phyloP scores from a whole-genome alignment of 2,797 vertebrate species.

The Todus mexicanus region DNA sequence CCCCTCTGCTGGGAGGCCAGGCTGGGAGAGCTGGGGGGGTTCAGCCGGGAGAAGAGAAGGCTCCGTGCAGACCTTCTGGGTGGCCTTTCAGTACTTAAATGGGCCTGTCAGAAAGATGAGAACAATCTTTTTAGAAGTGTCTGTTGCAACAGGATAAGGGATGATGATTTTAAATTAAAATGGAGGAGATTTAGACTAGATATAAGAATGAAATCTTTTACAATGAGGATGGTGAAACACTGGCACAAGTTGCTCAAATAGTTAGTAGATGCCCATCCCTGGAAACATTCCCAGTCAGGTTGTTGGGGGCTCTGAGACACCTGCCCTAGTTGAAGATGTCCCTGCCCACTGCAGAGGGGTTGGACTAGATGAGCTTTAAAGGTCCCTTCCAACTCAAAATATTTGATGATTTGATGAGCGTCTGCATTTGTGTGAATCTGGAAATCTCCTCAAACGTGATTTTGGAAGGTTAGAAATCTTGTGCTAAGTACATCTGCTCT shows the following conservation, averaged over 20 bases:
- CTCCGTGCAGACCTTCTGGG: no score
- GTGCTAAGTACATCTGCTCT: neutral
- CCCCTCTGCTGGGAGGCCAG: no score
- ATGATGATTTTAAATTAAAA: neutral
- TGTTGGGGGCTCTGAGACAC: neutral
- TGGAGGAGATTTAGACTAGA: neutral
- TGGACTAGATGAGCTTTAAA: neutral
- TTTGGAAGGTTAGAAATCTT: neutral
- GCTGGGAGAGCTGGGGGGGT: no score
- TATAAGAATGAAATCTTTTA: neutral
- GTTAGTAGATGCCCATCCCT: neutral
- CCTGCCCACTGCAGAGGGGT: neutral
- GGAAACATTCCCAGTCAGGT: neutral
- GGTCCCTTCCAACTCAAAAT: neutral
- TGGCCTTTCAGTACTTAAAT: no score
- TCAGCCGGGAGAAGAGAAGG: no score
- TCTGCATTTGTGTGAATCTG: neutral
- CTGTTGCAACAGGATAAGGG: neutral
- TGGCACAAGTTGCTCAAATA: neutral
- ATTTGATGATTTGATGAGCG: neutral
- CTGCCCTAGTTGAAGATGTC: neutral
- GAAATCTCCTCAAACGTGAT: neutral
- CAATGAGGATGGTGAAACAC: neutral
- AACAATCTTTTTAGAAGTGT: no score
- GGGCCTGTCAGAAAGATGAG: no score